phyloP scores from a whole-genome alignment of 92 coral and sea anemone species.

The Montipora capitata region DNA sequence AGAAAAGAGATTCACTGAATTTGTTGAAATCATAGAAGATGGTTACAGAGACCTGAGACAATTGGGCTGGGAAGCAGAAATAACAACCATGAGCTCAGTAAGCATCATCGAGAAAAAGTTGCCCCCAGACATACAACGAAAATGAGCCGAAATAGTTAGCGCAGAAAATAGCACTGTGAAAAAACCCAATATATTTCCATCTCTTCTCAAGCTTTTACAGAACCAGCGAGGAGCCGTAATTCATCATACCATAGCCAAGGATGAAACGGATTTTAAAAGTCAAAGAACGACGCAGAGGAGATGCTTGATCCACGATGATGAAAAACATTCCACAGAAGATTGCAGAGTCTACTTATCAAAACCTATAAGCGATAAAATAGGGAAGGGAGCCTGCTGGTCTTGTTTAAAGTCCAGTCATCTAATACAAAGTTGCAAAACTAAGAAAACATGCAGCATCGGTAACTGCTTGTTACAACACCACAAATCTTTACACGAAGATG shows the following conservation, averaged over 20 bases:
- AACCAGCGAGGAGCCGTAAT: conserved; percentile 32
- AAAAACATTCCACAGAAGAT: no score
- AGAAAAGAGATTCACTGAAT: conserved; percentile 57
- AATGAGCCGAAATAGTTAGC: conserved; percentile 14
- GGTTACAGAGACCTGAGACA: conserved; percentile 69
- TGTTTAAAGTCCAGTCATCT: no score
- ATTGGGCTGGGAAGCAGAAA: conserved; percentile 73
- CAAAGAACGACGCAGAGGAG: no score
- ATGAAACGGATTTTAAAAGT: no score
- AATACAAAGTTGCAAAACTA: conserved; percentile 33
- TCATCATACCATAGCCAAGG: no score
- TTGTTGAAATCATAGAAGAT: conserved; percentile 62
- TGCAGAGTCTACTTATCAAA: no score
- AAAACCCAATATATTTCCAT: conserved; percentile 37
- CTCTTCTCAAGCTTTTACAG: no score
- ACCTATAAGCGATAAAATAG: no score
- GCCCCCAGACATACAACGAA: neutral
- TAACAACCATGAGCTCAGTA: conserved; percentile 80
- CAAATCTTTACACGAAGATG: neutral
- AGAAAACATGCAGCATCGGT: conserved; percentile 2
- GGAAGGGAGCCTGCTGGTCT: no score
- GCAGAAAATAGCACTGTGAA: conserved; percentile 20
- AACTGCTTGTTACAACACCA: no score
- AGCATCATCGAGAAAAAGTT: conserved; percentile 58
- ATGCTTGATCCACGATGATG: no score